Evolutionary conservation across 1,140 invertebrate genomes (phyloP).

Genomic region (Schmidtea mediterranea): DNA sequence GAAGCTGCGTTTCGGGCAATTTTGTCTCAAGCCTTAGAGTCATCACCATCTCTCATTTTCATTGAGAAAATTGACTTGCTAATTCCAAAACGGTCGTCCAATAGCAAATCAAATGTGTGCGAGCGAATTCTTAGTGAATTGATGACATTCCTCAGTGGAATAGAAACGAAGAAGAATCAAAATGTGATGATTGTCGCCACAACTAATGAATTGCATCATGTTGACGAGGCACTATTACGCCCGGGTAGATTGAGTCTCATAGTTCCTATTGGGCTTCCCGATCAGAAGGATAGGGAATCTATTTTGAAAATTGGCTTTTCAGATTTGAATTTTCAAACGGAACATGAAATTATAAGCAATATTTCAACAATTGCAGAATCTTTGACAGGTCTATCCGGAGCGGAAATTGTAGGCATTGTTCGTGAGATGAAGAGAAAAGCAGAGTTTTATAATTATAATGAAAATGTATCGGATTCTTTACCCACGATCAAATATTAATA

Average conservation of each 20-base stretch:
- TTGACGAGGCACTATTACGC: constrained; percentile 49
- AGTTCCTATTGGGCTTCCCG: constrained; percentile 58
- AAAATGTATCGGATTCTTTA: too few species aligned
- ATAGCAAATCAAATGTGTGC: constrained; percentile 26
- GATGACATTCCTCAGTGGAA: constrained; percentile 22
- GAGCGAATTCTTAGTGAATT: constrained; percentile 19
- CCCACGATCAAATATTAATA: too few species aligned
- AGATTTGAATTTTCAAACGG: constrained; percentile 32
- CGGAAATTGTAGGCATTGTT: too few species aligned
- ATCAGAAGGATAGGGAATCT: constrained; percentile 61
- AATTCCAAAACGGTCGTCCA: constrained; percentile 18
- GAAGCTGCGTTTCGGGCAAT: background rate
- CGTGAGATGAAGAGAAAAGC: too few species aligned
- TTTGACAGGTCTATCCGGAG: too few species aligned
- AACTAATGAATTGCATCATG: background rate
- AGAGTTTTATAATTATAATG: too few species aligned
- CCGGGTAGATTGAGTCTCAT: constrained; percentile 90
- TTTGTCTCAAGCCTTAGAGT: constrained; percentile 12
- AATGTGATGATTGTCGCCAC: background rate
- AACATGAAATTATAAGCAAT: constrained; percentile 16
- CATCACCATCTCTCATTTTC: constrained; percentile 20
- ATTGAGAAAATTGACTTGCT: constrained; percentile 21
- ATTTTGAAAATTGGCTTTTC: constrained; percentile 61
- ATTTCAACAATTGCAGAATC: too few species aligned
- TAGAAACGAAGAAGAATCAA: background rate